These are phyloP conservation scores for Petrocephalus zakoni DNA, from an alignment of 2,113 vertebrate species.

Conservation along the genomic window DNA sequence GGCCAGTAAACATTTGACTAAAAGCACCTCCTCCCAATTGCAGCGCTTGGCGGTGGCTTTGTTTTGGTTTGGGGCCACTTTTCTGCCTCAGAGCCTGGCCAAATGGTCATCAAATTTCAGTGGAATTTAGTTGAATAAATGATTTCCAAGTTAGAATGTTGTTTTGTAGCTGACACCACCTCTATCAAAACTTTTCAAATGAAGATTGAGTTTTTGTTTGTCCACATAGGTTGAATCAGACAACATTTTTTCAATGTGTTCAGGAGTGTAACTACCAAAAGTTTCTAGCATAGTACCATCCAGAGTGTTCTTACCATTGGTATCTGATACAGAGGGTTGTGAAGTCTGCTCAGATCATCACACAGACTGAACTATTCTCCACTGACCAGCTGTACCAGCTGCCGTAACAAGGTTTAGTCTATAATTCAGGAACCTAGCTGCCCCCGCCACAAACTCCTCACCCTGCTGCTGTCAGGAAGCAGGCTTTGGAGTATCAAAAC, in stretches of 20 bases:
- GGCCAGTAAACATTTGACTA: not conserved
- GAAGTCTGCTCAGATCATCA: not conserved
- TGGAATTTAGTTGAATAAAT: not conserved
- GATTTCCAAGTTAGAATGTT: not conserved
- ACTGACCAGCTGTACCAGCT: not conserved
- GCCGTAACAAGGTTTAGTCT: not conserved
- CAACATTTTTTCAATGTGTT: not conserved
- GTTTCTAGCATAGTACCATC: not conserved
- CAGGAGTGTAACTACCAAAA: not conserved
- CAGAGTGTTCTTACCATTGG: not conserved
- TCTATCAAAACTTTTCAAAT: not conserved
- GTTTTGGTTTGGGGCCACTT: not conserved
- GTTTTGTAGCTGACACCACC: not conserved
- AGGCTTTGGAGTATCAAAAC: not conserved
- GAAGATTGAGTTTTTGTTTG: not conserved
- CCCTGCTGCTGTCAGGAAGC: not conserved
- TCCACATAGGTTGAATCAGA: not conserved
- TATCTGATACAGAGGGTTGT: not conserved
- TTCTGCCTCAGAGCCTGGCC: not conserved
- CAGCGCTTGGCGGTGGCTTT: not conserved
- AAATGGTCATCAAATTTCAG: not conserved
- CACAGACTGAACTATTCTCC: not conserved
- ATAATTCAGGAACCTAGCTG: not conserved
- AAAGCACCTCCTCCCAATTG: not conserved
- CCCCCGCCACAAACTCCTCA: not conserved